Conservation (phyloP, 2,888 invertebrate species). For the Schizaphis graminum region DNA sequence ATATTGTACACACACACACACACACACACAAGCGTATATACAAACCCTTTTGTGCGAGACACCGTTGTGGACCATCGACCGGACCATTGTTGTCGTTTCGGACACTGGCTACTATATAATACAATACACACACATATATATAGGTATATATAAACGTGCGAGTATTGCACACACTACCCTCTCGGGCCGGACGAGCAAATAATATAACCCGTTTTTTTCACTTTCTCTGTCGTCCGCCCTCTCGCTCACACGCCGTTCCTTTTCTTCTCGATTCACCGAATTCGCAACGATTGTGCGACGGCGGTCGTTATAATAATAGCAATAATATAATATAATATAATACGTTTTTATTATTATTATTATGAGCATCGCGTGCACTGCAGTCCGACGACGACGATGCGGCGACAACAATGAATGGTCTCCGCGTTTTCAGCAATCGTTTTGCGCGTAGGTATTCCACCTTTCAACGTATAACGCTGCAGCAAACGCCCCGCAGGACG, state of each 20-base stretch:
- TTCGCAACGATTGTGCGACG: constrained; percentile 16
- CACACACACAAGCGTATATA: not conserved
- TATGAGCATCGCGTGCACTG: not conserved
- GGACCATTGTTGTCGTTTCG: constrained; percentile 24
- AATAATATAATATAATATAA: not conserved
- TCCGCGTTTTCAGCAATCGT: not conserved
- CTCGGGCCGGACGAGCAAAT: not conserved
- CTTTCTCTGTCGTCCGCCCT: not conserved
- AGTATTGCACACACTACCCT: not conserved
- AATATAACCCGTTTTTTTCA: constrained; percentile 31
- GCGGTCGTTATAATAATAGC: not conserved
- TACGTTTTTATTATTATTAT: not conserved
- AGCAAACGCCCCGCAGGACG: not conserved
- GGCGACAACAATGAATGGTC: not conserved
- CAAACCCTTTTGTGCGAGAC: constrained; percentile 16
- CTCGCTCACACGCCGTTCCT: not conserved
- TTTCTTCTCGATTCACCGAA: constrained; percentile 34
- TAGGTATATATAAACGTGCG: not conserved
- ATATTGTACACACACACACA: not conserved
- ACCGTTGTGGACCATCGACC: not conserved
- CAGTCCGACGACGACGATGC: not conserved
- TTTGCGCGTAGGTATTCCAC: not conserved
- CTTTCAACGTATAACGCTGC: not conserved
- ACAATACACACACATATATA: not conserved
- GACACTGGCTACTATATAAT: not conserved